Base-by-base conservation (phyloP, 2,113 vertebrate genomes). In the Lucifuga dentata region DNA sequence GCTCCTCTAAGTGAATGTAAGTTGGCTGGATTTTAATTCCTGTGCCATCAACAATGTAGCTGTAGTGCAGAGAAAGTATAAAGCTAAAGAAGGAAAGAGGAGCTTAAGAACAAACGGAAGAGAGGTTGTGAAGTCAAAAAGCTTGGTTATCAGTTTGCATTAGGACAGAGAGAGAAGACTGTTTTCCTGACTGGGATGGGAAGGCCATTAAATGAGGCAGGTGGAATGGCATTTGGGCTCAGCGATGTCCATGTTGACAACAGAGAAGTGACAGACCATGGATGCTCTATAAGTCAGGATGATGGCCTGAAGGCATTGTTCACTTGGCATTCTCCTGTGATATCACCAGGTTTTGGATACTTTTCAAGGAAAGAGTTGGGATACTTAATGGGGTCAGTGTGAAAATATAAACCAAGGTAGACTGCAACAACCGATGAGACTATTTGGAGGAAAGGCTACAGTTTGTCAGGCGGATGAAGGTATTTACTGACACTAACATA, bases 211-310 rank as follows among this genome's bases (percentile, higher is more conserved):
- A 62, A 64, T 40, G 24, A 69, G 60, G 29, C 72, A 76, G 64
- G 80, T 73, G 67, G 78, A 50, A 8, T 67, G 67, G 73, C 75
- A 80, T 85, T 78, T 83, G 69, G 77, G 20, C 41, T 57, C 8
- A 55, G 51, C 16, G 23, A 60, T 24, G 67, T 69, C 81, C 76
- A 73, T 36, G 67, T 77, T 65, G 33, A 7, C 51, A 49, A 33
- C 49, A 29, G 24, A 52, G 75, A 50, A 17, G 75, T 60, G 53
- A 78, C 33, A 57, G 11, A 56, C 61, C 49, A 35, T 13, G 29
- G 60, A 39, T 43, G 63, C 49, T 44, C 48, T 44, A 55, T 9
- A 26, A 48, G 52, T 71, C 52, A 73, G 58, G 45, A 68, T 35
- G 33, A 29, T 7, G 7, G 33, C 33, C 59, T 29, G 10, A 49